Conservation (phyloP, 2,888 invertebrate species). For the Busseola fusca region DNA sequence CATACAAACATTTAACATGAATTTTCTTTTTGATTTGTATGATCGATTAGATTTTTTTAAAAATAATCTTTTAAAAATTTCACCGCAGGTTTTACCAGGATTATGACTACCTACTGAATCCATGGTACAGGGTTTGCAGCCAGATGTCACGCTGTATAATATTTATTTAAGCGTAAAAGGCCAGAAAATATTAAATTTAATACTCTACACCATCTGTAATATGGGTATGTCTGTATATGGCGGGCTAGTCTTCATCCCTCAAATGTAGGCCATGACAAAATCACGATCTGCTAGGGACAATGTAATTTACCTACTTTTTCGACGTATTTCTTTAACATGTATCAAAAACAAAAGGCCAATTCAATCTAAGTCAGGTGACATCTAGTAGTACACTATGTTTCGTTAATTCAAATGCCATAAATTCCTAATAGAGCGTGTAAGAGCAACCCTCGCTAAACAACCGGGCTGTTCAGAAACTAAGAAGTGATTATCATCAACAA, state of each 20-base stretch:
- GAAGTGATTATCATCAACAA: too few relatives aligned
- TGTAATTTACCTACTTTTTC: not conserved
- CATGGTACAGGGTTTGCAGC: too few relatives aligned
- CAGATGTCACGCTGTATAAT: not conserved
- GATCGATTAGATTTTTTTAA: too few relatives aligned
- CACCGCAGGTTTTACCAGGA: too few relatives aligned
- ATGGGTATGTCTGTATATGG: too few relatives aligned
- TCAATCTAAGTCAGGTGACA: not conserved
- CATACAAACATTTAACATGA: too few relatives aligned
- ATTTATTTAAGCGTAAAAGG: conserved; percentile 1
- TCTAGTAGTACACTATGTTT: not conserved
- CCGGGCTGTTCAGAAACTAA: not conserved
- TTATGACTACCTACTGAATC: too few relatives aligned
- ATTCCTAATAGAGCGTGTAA: not conserved
- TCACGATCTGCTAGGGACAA: not conserved
- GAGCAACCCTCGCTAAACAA: not conserved
- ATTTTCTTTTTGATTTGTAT: too few relatives aligned
- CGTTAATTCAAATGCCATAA: not conserved
- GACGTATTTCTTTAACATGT: not conserved
- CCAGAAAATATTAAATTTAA: not conserved
- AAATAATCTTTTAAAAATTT: too few relatives aligned
- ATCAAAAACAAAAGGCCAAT: conserved; percentile 2
- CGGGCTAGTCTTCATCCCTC: not conserved
- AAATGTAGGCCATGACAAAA: not conserved
- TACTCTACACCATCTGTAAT: not conserved